These are phyloP conservation scores for Nephrotoma flavescens DNA, from an alignment of 2,888 invertebrate genomes.

Conservation along the genomic window DNA sequence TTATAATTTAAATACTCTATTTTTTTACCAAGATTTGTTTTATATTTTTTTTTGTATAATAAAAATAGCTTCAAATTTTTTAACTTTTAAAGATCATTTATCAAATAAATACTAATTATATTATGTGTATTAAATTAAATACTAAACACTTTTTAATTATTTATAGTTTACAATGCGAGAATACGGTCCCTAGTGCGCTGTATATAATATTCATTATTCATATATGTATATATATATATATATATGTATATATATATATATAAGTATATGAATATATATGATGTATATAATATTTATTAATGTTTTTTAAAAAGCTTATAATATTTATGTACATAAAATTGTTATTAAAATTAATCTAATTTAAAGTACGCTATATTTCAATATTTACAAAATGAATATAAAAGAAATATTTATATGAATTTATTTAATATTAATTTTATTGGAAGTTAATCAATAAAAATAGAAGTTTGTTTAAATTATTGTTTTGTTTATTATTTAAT, in stretches of 20 bases:
- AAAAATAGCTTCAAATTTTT: neutral
- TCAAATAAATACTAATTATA: neutral
- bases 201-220: neutral
- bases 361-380: neutral
- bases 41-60: neutral
- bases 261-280: neutral
- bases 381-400: neutral
- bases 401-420: neutral
- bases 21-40: neutral
- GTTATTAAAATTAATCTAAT: neutral
- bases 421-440: neutral
- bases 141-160: neutral
- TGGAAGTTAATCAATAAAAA: neutral
- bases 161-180: conserved; percentile 1
- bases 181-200: conserved; percentile 4
- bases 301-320: neutral
- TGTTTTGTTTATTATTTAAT: neutral
- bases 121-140: neutral
- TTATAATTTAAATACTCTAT: neutral
- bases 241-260: neutral
- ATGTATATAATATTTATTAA: neutral
- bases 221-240: neutral
- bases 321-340: neutral
- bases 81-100: neutral
- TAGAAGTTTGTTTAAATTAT: neutral